phyloP scores from a whole-genome alignment of 2,888 invertebrate genomes.

The Encarsia formosa region DNA sequence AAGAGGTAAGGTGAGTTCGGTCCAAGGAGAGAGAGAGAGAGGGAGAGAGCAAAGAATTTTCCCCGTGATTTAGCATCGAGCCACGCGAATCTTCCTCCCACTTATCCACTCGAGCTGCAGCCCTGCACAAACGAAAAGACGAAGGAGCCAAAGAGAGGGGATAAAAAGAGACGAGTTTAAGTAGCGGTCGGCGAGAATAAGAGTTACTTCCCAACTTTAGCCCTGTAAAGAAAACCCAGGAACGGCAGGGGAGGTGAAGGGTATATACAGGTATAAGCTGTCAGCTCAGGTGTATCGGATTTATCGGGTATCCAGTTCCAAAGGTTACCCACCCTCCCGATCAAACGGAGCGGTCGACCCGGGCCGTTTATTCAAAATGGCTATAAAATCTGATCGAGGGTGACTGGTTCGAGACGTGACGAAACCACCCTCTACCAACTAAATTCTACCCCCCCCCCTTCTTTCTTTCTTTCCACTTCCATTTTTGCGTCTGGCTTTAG shows the following conservation, averaged over 20 bases:
- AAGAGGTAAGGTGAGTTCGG: too few relatives aligned
- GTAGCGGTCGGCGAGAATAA: not conserved
- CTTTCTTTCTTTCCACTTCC: too few relatives aligned
- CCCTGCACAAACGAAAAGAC: conserved; percentile 21
- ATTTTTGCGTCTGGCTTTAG: too few relatives aligned
- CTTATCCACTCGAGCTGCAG: too few relatives aligned
- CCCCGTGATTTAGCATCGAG: conserved; percentile 5
- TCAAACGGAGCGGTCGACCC: conserved; percentile 19
- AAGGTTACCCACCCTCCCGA: conserved; percentile 1
- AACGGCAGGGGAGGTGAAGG: not conserved
- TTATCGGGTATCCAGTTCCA: conserved; percentile 24
- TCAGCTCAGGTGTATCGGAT: conserved; percentile 29
- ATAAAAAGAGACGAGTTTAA: not conserved
- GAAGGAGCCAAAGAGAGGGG: conserved; percentile 10
- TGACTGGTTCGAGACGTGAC: conserved; percentile 11
- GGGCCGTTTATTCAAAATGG: conserved; percentile 41
- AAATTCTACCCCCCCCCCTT: too few relatives aligned
- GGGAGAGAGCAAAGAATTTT: too few relatives aligned
- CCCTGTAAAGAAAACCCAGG: conserved; percentile 20
- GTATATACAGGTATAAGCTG: conserved; percentile 4
- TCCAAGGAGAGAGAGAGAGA: too few relatives aligned
- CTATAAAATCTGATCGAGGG: conserved; percentile 35
- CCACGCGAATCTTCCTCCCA: conserved; percentile 7
- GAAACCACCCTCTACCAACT: too few relatives aligned
- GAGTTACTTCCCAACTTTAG: not conserved